Percentiles rank a stretch among this genome's conserved stretches.
These are phyloP conservation scores for Watsonalla binaria DNA, from an alignment of 2,888 invertebrate genomes.

Conservation along the genomic window DNA sequence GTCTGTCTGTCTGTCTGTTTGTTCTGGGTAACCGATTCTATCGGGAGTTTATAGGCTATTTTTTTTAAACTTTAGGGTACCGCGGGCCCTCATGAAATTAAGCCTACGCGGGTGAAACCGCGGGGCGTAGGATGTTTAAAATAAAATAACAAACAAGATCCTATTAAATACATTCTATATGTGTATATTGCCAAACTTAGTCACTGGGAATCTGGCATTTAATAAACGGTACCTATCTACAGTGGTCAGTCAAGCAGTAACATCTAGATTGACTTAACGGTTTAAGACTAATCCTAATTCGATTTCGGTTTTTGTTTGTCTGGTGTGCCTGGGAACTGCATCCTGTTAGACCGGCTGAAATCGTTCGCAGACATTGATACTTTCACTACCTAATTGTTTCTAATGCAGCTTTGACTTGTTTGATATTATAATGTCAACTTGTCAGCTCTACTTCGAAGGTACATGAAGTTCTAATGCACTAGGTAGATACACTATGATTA, in stretches of 20 bases:
- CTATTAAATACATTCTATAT: not conserved
- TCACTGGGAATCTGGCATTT: constrained; percentile 77
- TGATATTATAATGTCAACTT: constrained; percentile 67
- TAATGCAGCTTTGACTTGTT: constrained; percentile 51
- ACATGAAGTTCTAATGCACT: constrained; percentile 37
- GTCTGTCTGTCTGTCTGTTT: no score
- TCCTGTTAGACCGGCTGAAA: constrained; percentile 46
- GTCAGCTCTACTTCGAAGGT: constrained; percentile 46
- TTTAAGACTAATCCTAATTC: constrained; percentile 72
- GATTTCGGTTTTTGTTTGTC: constrained; percentile 65
- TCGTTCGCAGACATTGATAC: constrained; percentile 45
- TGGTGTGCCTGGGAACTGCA: constrained; percentile 33
- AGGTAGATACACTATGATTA: constrained; percentile 34
- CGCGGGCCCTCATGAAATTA: no score
- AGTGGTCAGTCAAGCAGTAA: constrained; percentile 70
- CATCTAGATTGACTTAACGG: constrained; percentile 71
- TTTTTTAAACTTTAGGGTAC: no score
- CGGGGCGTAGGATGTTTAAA: no score
- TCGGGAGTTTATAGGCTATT: no score
- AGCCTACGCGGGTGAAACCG: no score
- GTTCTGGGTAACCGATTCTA: no score
- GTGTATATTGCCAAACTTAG: constrained; percentile 36
- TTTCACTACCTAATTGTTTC: constrained; percentile 67
- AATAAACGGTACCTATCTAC: constrained; percentile 58
- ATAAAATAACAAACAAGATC: not conserved